A percentile compares a stretch with the other conserved stretches of the same genome.
Conservation (phyloP, 2,888 invertebrate species). For the Camptogramma bilineatum region DNA sequence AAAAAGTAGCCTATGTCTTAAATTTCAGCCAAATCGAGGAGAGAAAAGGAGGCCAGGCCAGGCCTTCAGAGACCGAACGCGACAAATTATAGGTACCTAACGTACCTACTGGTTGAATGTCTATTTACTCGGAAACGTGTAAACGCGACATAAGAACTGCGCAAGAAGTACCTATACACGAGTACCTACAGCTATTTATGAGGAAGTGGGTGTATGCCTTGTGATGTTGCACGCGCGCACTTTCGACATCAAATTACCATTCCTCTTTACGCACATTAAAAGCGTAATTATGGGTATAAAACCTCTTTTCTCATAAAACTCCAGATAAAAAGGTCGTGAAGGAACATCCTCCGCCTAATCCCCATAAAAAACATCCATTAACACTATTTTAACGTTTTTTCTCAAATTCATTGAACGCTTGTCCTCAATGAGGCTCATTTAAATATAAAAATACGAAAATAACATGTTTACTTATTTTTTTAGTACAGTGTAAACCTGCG, state of each 20-base stretch:
- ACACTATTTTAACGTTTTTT: slow-evolving; percentile 78
- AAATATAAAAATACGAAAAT: slow-evolving; percentile 78
- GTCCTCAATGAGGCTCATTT: slow-evolving; percentile 80
- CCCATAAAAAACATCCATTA: slow-evolving; percentile 76
- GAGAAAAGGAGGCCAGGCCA: too few species aligned
- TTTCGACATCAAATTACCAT: slow-evolving; percentile 64
- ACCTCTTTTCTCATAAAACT: slow-evolving; percentile 77
- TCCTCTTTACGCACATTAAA: slow-evolving; percentile 66
- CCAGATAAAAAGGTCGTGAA: slow-evolving; percentile 78
- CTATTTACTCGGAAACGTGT: too few species aligned
- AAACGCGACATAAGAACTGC: too few species aligned
- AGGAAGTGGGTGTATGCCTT: slow-evolving; percentile 26
- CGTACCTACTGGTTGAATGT: too few species aligned
- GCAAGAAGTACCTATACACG: not conserved
- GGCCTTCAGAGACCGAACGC: too few species aligned
- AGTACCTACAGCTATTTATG: not conserved
- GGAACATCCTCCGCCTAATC: slow-evolving; percentile 76
- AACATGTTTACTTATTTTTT: slow-evolving; percentile 78
- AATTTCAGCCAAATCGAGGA: too few species aligned
- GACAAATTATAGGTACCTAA: too few species aligned
- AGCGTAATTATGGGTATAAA: slow-evolving; percentile 82
- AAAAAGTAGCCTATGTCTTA: too few species aligned
- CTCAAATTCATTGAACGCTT: slow-evolving; percentile 77
- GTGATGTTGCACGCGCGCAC: slow-evolving; percentile 40
- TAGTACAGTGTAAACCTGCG: slow-evolving; percentile 74